Conservation (phyloP, 23 tunicate species). For the Halocynthia roretzi region DNA sequence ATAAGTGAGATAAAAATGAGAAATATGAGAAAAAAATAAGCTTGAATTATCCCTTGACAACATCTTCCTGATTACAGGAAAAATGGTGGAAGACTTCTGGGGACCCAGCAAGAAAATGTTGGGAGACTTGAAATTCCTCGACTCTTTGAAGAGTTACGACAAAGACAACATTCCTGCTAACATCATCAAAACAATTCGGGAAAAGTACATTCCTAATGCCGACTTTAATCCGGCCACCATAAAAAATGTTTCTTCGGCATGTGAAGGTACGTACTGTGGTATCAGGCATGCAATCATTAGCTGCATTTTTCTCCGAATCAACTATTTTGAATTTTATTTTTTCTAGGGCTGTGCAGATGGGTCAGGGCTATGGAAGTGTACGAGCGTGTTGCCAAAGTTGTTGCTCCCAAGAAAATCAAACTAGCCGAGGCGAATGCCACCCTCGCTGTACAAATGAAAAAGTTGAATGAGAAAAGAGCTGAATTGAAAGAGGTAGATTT, state of each 20-base stretch:
- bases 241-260: constrained; percentile 92
- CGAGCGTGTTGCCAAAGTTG: constrained; percentile 93
- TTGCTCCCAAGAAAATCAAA: constrained; percentile 92
- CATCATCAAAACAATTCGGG: constrained; percentile 88
- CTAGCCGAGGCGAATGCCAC: constrained; percentile 86
- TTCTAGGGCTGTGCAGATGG: constrained; percentile 83
- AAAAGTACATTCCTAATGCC: constrained; percentile 76
- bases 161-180: constrained; percentile 83
- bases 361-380: constrained; percentile 98
- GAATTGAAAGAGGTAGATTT: constrained; percentile 78
- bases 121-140: constrained; percentile 86
- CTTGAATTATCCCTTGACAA: neutral
- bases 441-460: constrained; percentile 68
- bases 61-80: constrained; percentile 30
- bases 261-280: constrained; percentile 72
- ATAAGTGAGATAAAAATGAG: neutral
- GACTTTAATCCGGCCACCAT: constrained; percentile 86
- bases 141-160: constrained; percentile 80
- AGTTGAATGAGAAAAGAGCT: constrained; percentile 77
- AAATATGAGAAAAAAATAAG: neutral
- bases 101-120: constrained; percentile 96
- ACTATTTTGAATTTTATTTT: neutral
- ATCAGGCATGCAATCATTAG: no score
- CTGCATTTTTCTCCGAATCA: no score
- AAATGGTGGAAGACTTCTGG: constrained; percentile 98